Conservation (phyloP, 2,888 invertebrate genomes). For the Onchidella celtica region DNA sequence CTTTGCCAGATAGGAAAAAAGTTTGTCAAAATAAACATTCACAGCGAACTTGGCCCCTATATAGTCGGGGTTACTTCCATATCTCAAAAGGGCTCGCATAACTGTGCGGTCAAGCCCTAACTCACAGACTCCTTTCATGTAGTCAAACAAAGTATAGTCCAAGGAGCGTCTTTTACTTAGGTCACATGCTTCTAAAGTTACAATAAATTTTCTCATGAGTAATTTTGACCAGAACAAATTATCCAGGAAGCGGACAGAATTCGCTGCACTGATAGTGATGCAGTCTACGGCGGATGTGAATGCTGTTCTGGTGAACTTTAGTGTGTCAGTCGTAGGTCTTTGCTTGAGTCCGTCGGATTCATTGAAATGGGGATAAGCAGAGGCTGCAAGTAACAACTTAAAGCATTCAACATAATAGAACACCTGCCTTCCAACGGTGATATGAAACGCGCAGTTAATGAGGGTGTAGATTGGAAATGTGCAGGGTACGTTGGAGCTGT, state of each 20-base stretch:
- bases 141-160: background rate
- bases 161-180: background rate
- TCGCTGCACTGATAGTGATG: background rate
- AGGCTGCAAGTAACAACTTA: background rate
- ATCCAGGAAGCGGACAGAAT: background rate
- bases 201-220: background rate
- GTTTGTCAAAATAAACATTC: background rate
- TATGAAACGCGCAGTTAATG: background rate
- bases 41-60: background rate
- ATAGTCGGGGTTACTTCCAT: conserved; percentile 1
- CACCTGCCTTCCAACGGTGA: background rate
- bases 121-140: background rate
- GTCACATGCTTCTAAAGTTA: background rate
- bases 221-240: background rate
- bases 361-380: background rate
- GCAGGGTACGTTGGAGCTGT: background rate
- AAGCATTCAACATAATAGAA: background rate
- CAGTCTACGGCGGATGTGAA: background rate
- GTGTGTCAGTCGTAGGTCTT: background rate
- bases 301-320: background rate
- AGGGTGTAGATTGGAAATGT: conserved; percentile 8
- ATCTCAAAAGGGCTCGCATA: background rate
- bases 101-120: background rate
- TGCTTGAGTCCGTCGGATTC: background rate
- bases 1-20: background rate